phyloP scores from a whole-genome alignment of 2,113 vertebrate species.

The Tenrec ecaudatus region DNA sequence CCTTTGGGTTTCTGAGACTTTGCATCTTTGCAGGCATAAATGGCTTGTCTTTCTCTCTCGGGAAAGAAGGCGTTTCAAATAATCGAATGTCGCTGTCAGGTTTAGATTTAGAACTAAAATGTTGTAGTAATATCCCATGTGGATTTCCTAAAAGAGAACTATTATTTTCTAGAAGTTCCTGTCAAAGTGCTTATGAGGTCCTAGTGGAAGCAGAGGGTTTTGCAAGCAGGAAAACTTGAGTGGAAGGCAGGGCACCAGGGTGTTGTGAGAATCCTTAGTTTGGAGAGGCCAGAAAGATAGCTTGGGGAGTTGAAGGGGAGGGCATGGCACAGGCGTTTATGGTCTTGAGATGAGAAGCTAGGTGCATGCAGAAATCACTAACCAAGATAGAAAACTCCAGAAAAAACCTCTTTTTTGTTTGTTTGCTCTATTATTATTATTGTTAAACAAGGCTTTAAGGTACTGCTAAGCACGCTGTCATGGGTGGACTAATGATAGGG shows the following conservation, averaged over 20 bases:
- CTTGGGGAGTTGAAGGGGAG: not conserved
- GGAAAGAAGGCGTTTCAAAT: not conserved
- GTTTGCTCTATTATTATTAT: too few species aligned
- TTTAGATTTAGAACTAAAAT: not conserved
- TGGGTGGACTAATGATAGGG: not conserved
- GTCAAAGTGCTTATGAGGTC: not conserved
- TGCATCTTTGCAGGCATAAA: too few species aligned
- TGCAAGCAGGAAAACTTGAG: not conserved
- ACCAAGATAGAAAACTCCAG: not conserved
- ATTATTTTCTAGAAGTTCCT: not conserved
- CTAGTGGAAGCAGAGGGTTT: not conserved
- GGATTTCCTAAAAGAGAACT: not conserved
- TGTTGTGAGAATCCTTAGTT: not conserved
- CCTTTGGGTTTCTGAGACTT: too few species aligned
- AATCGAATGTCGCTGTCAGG: not conserved
- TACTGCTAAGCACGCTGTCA: not conserved
- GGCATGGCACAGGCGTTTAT: not conserved
- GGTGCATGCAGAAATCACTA: not conserved
- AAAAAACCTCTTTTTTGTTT: too few species aligned
- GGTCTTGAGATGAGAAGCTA: not conserved
- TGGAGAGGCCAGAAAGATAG: not conserved
- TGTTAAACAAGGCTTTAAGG: not conserved
- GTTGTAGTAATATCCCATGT: too few species aligned
- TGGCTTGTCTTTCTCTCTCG: too few species aligned
- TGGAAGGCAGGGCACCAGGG: not conserved